Evolutionary conservation across 2,888 invertebrate species (phyloP).

Genomic region (Rhyacophila evoluta): DNA sequence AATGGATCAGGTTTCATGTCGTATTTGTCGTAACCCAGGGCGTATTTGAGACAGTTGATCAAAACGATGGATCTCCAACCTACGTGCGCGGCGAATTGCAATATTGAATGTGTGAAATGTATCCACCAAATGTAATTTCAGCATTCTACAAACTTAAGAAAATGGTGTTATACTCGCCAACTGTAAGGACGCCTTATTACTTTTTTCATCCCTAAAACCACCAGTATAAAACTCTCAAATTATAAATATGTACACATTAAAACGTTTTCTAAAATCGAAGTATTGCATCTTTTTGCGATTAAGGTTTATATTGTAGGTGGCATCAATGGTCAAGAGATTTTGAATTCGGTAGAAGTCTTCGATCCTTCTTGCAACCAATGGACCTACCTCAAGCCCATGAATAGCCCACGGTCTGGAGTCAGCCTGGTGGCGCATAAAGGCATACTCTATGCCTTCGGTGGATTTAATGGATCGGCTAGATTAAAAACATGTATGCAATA

Average conservation of each 20-base stretch:
- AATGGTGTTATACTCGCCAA: no score
- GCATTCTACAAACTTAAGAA: no score
- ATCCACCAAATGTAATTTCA: background rate
- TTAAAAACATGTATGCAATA: slow-evolving; percentile 78
- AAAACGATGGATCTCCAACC: no score
- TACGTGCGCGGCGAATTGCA: no score
- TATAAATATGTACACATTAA: no score
- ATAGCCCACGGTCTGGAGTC: slow-evolving; percentile 86
- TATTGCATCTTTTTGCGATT: slow-evolving; percentile 10
- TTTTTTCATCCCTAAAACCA: no score
- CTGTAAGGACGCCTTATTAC: no score
- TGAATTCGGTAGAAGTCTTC: slow-evolving; percentile 81
- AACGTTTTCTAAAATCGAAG: no score
- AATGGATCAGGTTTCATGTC: no score
- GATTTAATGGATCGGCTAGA: slow-evolving; percentile 81
- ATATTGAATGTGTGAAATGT: background rate
- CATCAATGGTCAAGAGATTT: slow-evolving; percentile 82
- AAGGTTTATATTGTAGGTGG: slow-evolving; percentile 84
- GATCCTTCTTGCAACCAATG: slow-evolving; percentile 78
- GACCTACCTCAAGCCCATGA: slow-evolving; percentile 79
- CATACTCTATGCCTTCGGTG: slow-evolving; percentile 82
- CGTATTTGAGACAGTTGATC: no score
- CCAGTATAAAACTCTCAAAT: no score
- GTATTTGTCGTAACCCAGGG: no score
- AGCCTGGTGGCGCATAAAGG: slow-evolving; percentile 75